phyloP scores from a whole-genome alignment of 2,888 invertebrate species.

The Drosophila acutilabella region DNA sequence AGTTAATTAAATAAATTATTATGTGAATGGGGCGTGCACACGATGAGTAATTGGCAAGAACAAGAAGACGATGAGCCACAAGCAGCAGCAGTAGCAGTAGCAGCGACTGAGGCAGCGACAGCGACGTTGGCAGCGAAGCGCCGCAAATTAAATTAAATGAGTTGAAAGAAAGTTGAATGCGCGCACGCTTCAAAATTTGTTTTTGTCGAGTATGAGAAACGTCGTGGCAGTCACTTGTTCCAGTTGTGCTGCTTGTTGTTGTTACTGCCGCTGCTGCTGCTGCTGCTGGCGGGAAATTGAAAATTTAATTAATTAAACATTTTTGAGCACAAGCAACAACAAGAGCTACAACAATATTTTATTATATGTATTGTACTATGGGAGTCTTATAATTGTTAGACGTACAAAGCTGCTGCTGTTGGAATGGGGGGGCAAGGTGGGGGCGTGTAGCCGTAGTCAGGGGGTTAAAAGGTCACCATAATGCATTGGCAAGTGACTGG shows the following conservation, averaged over 20 bases:
- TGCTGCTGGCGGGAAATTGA: conserved; percentile 69
- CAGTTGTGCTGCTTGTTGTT: conserved; percentile 39
- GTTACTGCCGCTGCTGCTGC: conserved; percentile 28
- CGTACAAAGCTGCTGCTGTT: conserved; percentile 2
- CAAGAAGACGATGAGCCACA: conserved; percentile 62
- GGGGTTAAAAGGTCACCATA: conserved; percentile 51
- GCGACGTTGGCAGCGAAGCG: conserved; percentile 64
- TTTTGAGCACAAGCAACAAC: conserved; percentile 60
- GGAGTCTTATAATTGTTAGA: conserved; percentile 66
- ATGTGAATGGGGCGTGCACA: conserved; percentile 80
- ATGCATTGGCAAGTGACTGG: conserved; percentile 63
- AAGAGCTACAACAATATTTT: conserved; percentile 63
- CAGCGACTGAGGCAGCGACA: conserved; percentile 13
- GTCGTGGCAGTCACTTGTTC: conserved; percentile 32
- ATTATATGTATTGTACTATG: conserved; percentile 61
- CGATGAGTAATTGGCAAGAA: conserved; percentile 80
- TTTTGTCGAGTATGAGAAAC: conserved; percentile 46
- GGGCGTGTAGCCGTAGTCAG: background rate
- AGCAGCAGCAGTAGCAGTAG: conserved; percentile 32
- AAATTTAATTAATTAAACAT: conserved; percentile 82
- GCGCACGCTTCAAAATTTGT: conserved; percentile 75
- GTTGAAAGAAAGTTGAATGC: conserved; percentile 81
- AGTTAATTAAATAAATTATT: conserved; percentile 81
- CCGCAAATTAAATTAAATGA: conserved; percentile 81
- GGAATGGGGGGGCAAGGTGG: no score